Evolutionary conservation across 2,797 vertebrate species (phyloP), one percentile per base, ranked within the genome.

Genomic region (Diplodus puntazzo): DNA sequence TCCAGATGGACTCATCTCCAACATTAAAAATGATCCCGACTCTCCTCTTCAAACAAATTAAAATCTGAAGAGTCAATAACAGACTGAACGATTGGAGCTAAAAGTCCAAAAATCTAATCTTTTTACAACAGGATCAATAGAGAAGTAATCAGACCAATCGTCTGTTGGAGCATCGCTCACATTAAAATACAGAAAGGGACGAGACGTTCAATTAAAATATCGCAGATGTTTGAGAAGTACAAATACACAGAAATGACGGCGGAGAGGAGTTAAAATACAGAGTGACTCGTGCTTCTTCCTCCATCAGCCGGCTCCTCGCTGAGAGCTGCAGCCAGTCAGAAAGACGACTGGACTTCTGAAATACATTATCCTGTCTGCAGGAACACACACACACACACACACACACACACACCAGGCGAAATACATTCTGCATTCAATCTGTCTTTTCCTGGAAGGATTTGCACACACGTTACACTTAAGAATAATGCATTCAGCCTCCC

Each of bases 361-460:
- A 87, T 72, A 81, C 84, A 88, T 90, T 84, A 90, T 80, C 80
- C 84, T 74, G 71, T 84, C 88, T 87, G 75, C 79, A 86, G 83
- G 46, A 77, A 81, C 39, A 58, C 45, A 54, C 57, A 59, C 43
- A 59, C 52, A 68, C 66, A 72, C 52, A 61, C 64, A 69, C 54
- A 50, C 52, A 59, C 52, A 68, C 66, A 72, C 53, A 61, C 64
- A 69, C 54, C 42, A 65, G 74, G 58, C 59, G 78, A 42, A 69
- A 55, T 12, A 79, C 60, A 74, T 49, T 27, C 54, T 71, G 54
- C 63, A 69, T 73, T 79, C 73, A 72, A 30, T 43, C 62, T 3
- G 55, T 62, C 75, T 62, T 80, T 87, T 87, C 79, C 88, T 76
- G 84, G 85, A 86, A 88, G 58, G 70, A 81, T 77, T 49, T 27